Evolutionary conservation across 2,888 invertebrate genomes (phyloP).

Genomic region (Nephrotoma guestfalica): DNA sequence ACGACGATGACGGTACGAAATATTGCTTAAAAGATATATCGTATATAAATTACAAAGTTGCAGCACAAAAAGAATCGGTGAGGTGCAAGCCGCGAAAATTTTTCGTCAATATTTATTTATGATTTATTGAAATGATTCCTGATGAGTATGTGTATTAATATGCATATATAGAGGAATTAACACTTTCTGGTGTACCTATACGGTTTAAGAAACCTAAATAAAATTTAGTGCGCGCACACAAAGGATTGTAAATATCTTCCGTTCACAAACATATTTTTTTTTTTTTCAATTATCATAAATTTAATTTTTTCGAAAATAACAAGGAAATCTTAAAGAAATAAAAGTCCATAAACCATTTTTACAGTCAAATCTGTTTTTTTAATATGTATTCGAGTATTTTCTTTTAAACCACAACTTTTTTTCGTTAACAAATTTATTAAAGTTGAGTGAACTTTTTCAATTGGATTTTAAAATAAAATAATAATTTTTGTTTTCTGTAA

Average conservation of each 20-base stretch:
- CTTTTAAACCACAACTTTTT: background rate
- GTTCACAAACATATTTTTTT: background rate
- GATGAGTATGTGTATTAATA: background rate
- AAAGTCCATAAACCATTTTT: background rate
- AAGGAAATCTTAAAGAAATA: background rate
- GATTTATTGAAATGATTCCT: background rate
- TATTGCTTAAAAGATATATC: background rate
- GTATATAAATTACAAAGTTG: background rate
- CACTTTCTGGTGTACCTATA: background rate
- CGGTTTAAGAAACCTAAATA: background rate
- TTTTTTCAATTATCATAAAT: background rate
- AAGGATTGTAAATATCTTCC: background rate
- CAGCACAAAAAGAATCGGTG: background rate
- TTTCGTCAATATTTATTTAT: background rate
- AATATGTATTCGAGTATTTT: background rate
- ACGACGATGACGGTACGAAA: background rate
- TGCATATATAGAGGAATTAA: background rate
- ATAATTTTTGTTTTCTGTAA: background rate
- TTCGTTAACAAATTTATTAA: background rate
- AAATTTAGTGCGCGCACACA: background rate
- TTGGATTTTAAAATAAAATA: background rate
- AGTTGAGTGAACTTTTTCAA: conserved; percentile 4
- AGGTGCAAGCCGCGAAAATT: background rate
- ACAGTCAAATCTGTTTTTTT: background rate
- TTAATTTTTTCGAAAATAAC: background rate